These are phyloP conservation scores for Dendrocopos noguchii DNA, from an alignment of 2,113 vertebrate genomes.

Conservation along the genomic window DNA sequence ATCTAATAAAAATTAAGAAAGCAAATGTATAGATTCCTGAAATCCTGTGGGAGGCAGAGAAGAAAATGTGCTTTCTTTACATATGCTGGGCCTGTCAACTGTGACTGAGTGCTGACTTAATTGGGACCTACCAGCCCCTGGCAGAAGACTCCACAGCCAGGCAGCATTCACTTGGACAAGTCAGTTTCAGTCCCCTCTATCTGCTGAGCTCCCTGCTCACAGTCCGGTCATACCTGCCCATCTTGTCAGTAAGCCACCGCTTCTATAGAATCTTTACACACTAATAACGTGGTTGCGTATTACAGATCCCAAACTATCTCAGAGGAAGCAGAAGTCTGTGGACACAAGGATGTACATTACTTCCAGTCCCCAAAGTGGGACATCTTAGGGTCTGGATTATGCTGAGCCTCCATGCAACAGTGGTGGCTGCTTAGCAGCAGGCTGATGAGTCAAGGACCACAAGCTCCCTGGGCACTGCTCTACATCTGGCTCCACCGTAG, in stretches of 20 bases:
- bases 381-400: not conserved
- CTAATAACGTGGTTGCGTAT: rapidly evolving
- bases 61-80: not conserved
- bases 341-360: not conserved
- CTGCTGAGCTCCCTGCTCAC: rapidly evolving
- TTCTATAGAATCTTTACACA: not conserved
- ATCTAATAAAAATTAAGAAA: not conserved
- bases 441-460: not conserved
- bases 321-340: not conserved
- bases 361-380: not conserved
- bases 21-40: not conserved
- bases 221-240: rapidly evolving
- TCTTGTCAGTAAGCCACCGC: not conserved
- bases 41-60: not conserved
- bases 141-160: not conserved
- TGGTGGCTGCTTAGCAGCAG: not conserved
- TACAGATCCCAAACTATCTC: not conserved
- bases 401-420: not conserved
- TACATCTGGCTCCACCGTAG: not conserved
- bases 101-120: not conserved
- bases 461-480: not conserved
- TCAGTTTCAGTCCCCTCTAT: not conserved
- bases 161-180: not conserved
- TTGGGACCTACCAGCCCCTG: not conserved
- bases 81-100: not conserved